A percentile compares a stretch with the other conserved stretches of the same genome.
phyloP scores from a whole-genome alignment of 1,140 invertebrate species.

The Panagrolaimus sp. region DNA sequence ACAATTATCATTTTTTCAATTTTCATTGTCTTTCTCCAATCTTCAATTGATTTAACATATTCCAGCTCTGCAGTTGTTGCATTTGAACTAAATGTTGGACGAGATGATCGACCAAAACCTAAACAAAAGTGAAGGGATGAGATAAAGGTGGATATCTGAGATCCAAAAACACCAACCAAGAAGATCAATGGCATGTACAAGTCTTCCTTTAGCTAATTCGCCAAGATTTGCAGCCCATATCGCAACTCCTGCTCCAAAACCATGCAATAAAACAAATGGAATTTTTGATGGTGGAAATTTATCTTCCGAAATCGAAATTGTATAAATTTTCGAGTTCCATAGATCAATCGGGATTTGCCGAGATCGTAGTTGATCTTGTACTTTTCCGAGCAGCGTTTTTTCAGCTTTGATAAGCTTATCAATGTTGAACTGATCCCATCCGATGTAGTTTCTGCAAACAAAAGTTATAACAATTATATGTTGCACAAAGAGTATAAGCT shows the following conservation, averaged over 20 bases:
- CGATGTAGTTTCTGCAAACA: too few relatives aligned
- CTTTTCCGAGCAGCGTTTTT: too few relatives aligned
- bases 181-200: conserved; percentile 87
- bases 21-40: conserved; percentile 68
- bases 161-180: too few relatives aligned
- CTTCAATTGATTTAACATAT: conserved; percentile 74
- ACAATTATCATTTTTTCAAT: conserved; percentile 82
- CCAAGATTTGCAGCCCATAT: conserved; percentile 74
- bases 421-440: conserved; percentile 18
- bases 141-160: too few relatives aligned
- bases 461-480: too few relatives aligned
- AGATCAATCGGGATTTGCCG: too few relatives aligned
- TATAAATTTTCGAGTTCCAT: conserved; percentile 39
- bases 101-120: conserved; percentile 86
- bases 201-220: conserved; percentile 67
- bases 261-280: conserved; percentile 74
- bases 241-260: conserved; percentile 69
- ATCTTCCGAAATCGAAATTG: conserved; percentile 18
- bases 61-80: conserved; percentile 77
- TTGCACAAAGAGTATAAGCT: too few relatives aligned
- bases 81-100: conserved; percentile 75
- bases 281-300: conserved; percentile 69
- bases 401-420: conserved; percentile 26
- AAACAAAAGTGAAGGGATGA: too few relatives aligned
- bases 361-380: too few relatives aligned